These are phyloP conservation scores for Germaria angustata DNA, from an alignment of 2,888 invertebrate genomes.

Conservation along the genomic window DNA sequence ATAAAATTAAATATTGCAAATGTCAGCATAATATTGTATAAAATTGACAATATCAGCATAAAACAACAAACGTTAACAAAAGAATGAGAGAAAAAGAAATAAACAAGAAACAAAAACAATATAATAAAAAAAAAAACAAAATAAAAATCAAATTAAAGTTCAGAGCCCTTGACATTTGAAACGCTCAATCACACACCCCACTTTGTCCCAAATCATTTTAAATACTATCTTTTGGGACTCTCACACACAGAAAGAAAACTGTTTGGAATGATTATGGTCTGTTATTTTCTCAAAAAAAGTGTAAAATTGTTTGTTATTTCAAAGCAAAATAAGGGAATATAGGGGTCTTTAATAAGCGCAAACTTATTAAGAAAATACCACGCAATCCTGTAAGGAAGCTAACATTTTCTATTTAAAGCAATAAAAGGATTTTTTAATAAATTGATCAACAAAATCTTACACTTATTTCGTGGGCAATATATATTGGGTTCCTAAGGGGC, in stretches of 20 bases:
- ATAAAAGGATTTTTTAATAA: too few relatives aligned
- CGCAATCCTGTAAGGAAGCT: too few relatives aligned
- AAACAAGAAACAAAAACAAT: constrained; percentile 64
- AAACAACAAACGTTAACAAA: constrained; percentile 67
- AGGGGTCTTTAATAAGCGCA: too few relatives aligned
- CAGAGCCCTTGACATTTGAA: constrained; percentile 66
- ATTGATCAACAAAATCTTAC: too few relatives aligned
- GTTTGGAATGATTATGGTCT: background rate
- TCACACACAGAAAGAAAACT: background rate
- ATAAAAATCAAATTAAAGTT: constrained; percentile 70
- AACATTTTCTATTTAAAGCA: too few relatives aligned
- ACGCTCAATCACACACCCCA: background rate
- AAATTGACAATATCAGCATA: constrained; percentile 52
- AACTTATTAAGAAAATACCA: too few relatives aligned
- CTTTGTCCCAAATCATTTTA: background rate
- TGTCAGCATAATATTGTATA: constrained; percentile 66
- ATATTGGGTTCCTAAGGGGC: too few relatives aligned
- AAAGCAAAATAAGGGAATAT: too few relatives aligned
- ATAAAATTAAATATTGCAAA: constrained; percentile 68
- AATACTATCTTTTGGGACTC: background rate
- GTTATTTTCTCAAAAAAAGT: too few relatives aligned
- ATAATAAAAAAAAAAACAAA: constrained; percentile 48
- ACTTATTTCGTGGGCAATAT: too few relatives aligned
- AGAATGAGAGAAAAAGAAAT: background rate
- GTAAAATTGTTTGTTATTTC: too few relatives aligned